Percentiles rank a stretch among this genome's conserved stretches.
Conservation (phyloP, 30 jellyfish, hydroid and myxozoan genomes). For the Clytia hemisphaerica region DNA sequence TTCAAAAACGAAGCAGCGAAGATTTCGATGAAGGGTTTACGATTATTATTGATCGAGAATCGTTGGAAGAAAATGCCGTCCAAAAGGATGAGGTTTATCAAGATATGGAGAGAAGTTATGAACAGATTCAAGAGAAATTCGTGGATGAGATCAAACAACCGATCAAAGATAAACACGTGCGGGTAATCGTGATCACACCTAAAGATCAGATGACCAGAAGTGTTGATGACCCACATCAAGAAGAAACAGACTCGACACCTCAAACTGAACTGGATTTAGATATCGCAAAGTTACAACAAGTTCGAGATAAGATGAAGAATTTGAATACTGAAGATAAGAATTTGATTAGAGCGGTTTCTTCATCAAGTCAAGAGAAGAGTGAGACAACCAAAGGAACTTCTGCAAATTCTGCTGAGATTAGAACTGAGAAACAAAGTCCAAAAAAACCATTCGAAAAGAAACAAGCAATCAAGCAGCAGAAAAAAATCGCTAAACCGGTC, state of each 20-base stretch:
- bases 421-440: neutral
- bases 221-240: neutral
- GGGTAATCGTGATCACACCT: constrained; percentile 7
- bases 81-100: constrained; percentile 17
- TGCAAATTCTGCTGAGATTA: neutral
- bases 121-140: constrained; percentile 21
- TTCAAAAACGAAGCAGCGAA: neutral
- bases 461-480: neutral
- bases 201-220: neutral
- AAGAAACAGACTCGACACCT: neutral
- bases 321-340: constrained; percentile 32
- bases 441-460: neutral
- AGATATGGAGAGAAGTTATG: constrained; percentile 1
- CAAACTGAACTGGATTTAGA: constrained; percentile 31
- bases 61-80: constrained; percentile 9
- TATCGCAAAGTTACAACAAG: constrained; percentile 29
- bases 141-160: neutral
- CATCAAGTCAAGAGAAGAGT: neutral
- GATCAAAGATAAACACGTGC: neutral
- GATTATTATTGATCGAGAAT: constrained; percentile 14
- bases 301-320: constrained; percentile 17
- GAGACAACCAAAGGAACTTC: neutral
- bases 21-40: constrained; percentile 18
- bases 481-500: neutral
- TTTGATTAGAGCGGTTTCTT: neutral